Evolutionary conservation across 2,888 invertebrate species (phyloP).

Genomic region (Cheilosia pagana): DNA sequence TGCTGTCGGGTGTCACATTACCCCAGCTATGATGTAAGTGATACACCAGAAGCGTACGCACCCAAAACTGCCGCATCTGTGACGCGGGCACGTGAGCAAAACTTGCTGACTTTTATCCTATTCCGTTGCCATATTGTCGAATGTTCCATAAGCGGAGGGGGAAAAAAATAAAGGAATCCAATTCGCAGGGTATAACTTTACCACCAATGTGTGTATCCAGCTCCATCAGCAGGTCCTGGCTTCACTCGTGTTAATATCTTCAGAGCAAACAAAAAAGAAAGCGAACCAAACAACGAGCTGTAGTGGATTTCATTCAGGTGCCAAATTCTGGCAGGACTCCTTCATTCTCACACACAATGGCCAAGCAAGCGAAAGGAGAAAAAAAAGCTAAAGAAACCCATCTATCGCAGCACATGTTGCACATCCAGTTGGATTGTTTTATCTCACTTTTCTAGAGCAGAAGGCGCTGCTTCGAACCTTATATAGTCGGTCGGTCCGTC

Average conservation of each 20-base stretch:
- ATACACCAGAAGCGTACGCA: constrained; percentile 62
- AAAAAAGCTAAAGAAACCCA: constrained; percentile 38
- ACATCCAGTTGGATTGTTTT: constrained; percentile 45
- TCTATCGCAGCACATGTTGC: constrained; percentile 68
- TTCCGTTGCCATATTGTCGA: constrained; percentile 51
- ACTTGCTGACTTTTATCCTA: constrained; percentile 63
- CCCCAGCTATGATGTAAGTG: constrained; percentile 38
- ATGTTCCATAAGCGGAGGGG: constrained; percentile 38
- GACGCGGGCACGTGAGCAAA: constrained; percentile 67
- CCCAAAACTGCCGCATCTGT: constrained; percentile 59
- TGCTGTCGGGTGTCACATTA: constrained; percentile 59
- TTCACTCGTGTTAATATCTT: constrained; percentile 65
- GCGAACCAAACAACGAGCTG: constrained; percentile 16
- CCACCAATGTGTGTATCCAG: constrained; percentile 18
- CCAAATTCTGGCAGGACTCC: constrained; percentile 20
- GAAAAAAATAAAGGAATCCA: constrained; percentile 38
- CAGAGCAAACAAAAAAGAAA: constrained; percentile 30
- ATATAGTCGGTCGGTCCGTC: constrained; percentile 39
- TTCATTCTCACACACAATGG: constrained; percentile 1
- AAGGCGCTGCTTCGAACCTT: constrained; percentile 35
- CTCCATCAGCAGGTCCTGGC: constrained; percentile 1
- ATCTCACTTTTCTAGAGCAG: constrained; percentile 26
- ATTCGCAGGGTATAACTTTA: constrained; percentile 31
- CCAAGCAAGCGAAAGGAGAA: background rate
- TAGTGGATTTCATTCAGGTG: constrained; percentile 44